Evolutionary conservation across 2,113 vertebrate genomes (phyloP).

Genomic region (Vidua chalybeata): DNA sequence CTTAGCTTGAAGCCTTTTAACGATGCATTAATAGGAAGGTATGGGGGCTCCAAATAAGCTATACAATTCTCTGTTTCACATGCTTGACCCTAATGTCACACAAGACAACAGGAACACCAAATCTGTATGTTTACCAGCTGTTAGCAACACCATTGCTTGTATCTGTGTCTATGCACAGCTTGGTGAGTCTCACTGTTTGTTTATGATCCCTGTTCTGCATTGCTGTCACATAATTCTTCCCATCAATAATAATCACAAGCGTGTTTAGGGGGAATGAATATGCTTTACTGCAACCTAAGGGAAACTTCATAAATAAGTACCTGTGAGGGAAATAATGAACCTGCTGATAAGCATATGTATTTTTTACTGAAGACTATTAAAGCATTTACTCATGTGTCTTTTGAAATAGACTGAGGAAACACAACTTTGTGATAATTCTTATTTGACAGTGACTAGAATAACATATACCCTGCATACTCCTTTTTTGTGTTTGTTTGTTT

Average conservation of each 20-base stretch:
- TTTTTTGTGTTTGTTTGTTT: neutral
- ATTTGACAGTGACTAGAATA: neutral
- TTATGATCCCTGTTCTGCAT: conserved; percentile 14
- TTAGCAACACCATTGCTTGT: neutral
- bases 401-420: neutral
- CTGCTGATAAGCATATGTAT: neutral
- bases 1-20: neutral
- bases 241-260: conserved; percentile 36
- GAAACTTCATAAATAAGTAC: conserved; percentile 19
- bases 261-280: neutral
- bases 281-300: neutral
- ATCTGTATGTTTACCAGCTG: neutral
- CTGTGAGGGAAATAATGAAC: conserved; percentile 12
- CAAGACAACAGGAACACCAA: neutral
- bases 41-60: neutral
- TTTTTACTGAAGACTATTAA: neutral
- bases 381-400: neutral
- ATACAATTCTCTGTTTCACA: neutral
- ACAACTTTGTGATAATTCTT: neutral
- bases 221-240: conserved; percentile 20
- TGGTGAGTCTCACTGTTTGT: neutral
- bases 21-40: neutral
- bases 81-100: neutral
- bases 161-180: neutral
- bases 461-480: neutral